Base-by-base conservation (phyloP, 2,113 vertebrate genomes). In the Falco punctatus region DNA sequence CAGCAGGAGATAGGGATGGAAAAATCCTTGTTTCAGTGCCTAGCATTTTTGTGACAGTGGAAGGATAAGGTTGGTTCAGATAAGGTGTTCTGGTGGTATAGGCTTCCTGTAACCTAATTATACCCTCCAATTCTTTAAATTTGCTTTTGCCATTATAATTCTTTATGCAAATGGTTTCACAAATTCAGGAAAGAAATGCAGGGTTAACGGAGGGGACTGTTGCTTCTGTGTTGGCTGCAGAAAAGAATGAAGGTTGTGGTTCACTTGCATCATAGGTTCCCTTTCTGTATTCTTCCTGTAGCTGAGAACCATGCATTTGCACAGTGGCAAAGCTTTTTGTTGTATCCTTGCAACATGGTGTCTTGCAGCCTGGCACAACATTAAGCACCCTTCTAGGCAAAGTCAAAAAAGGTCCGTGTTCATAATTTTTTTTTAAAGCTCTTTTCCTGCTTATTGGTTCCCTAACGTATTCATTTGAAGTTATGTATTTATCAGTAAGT, bases 201-300 rank as follows among this genome's bases (percentile, higher is more conserved):
- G 15, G 15, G 17, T 65, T 91, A 30, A 72, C 61, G 55, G 61
- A 83, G 15, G 15, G 15, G 13, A 33, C 22, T 69, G 80, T 81
- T 95, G 58, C 67, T 83, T 83, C 69, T 72, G 55, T 78, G 35
- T 62, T 26, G 78, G 61, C 67, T 94, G 87, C 62, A 90, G 92
- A 80, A 52, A 91, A 95, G 73, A 94, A 87, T 80, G 62, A 87
- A 75, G 71, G 75, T 93, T 95, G 87, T 94, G 88, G 91, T 88
- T 92, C 85, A 23, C 88, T 97, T 91, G 61, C 91, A 90, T 96
- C 81, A 92, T 61, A 67, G 51, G 82, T 95, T 97, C 90, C 79
- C 74, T 74, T 94, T 90, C 87, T 88, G 51, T 93, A 24, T 89
- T 92, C 74, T 94, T 94, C 64, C 88, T 74, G 13, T 82, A 80